Percentiles rank a stretch among this genome's conserved stretches.
phyloP scores from a whole-genome alignment of 1,140 invertebrate genomes.

The Drosophila suzukii region DNA sequence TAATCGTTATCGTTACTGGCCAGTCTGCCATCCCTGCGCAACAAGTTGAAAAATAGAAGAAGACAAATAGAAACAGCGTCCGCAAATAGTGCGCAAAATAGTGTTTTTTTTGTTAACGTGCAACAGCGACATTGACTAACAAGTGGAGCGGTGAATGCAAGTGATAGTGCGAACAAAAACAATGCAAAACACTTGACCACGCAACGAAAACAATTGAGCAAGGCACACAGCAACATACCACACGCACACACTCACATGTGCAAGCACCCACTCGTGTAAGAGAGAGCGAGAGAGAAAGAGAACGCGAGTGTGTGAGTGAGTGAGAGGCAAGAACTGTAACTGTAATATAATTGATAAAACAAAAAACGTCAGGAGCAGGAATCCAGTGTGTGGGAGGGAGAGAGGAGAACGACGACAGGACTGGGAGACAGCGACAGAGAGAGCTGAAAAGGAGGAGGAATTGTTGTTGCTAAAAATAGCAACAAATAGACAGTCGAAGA shows the following conservation, averaged over 20 bases:
- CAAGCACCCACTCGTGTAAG: constrained; percentile 38
- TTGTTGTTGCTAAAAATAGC: constrained; percentile 72
- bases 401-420: constrained; percentile 8
- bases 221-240: constrained; percentile 24
- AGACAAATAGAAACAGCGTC: constrained; percentile 45
- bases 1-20: background rate
- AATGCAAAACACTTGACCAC: constrained; percentile 24
- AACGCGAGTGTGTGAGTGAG: constrained; percentile 33
- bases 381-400: constrained; percentile 7
- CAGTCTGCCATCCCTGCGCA: constrained; percentile 49
- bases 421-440: constrained; percentile 8
- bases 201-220: constrained; percentile 36
- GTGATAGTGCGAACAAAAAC: constrained; percentile 18
- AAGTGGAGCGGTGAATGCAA: constrained; percentile 6
- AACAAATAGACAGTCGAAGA: constrained; percentile 56
- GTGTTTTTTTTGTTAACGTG: constrained; percentile 58
- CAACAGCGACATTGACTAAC: constrained; percentile 12
- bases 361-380: constrained; percentile 46
- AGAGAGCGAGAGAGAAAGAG: constrained; percentile 22
- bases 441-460: constrained; percentile 20
- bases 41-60: constrained; percentile 63
- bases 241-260: constrained; percentile 30
- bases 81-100: constrained; percentile 50
- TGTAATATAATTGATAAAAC: constrained; percentile 62
- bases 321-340: constrained; percentile 31